Evolutionary conservation across 2,113 vertebrate genomes (phyloP).

Genomic region (human (Homo sapiens)): DNA sequence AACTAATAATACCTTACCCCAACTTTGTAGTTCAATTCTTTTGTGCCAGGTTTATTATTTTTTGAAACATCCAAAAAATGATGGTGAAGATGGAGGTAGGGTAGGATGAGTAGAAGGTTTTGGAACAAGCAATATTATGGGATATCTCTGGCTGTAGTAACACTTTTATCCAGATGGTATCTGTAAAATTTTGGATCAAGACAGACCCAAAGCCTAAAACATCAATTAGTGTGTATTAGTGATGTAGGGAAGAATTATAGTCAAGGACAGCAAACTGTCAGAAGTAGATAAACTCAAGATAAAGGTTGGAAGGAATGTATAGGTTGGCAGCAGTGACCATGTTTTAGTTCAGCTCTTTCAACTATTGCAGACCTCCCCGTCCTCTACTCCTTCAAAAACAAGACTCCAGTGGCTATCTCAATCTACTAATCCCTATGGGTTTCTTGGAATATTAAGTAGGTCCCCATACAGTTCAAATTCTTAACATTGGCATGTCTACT

Average conservation of each 20-base stretch:
- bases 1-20: neutral
- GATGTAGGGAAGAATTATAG: neutral
- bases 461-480: neutral
- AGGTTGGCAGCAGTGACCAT: neutral
- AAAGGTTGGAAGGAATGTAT: neutral
- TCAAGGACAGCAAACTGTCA: neutral
- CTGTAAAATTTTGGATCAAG: conserved; percentile 23
- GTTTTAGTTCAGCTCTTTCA: neutral
- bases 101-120: neutral
- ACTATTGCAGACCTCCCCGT: neutral
- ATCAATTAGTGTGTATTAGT: neutral
- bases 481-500: neutral
- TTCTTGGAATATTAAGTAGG: neutral
- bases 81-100: neutral
- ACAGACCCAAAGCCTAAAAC: neutral
- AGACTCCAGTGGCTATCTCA: neutral
- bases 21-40: neutral
- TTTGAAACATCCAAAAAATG: neutral
- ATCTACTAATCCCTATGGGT: neutral
- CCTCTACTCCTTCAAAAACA: neutral
- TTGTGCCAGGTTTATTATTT: neutral
- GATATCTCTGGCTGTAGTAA: neutral
- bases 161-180: neutral
- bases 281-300: neutral
- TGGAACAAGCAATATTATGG: neutral